Evolutionary conservation across 2,113 vertebrate genomes (phyloP).

Genomic region (Bambusicola thoracicus): DNA sequence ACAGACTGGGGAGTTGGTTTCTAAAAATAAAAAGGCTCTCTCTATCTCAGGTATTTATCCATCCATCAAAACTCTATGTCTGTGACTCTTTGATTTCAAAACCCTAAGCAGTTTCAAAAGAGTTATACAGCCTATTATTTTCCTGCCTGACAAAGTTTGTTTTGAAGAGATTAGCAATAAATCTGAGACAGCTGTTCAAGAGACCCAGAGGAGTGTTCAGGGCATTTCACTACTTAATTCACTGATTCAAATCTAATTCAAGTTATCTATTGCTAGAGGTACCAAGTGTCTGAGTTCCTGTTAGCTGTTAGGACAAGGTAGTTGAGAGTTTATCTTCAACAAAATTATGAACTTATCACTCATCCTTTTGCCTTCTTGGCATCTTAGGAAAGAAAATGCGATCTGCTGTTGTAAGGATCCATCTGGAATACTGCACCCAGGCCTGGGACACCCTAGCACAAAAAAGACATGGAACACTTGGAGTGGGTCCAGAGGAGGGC

Average conservation of each 20-base stretch:
- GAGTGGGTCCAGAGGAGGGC: no score
- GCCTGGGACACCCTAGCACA: no score
- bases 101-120: neutral
- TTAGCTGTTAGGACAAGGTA: neutral
- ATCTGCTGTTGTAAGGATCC: neutral
- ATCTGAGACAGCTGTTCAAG: conserved; percentile 1
- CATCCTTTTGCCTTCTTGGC: neutral
- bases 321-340: neutral
- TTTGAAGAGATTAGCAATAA: conserved; percentile 37
- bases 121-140: neutral
- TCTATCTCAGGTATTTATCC: neutral
- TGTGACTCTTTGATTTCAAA: neutral
- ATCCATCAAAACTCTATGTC: neutral
- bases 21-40: neutral
- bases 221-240: neutral
- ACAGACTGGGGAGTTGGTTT: neutral
- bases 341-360: neutral
- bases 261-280: neutral
- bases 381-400: neutral
- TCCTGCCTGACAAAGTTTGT: neutral
- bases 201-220: neutral
- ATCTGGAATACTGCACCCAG: no score
- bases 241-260: conserved; percentile 9
- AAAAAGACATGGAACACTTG: no score
- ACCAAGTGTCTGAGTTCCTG: neutral